Base-by-base conservation (phyloP, 2,888 invertebrate species). In the Drosophila tanythrix region DNA sequence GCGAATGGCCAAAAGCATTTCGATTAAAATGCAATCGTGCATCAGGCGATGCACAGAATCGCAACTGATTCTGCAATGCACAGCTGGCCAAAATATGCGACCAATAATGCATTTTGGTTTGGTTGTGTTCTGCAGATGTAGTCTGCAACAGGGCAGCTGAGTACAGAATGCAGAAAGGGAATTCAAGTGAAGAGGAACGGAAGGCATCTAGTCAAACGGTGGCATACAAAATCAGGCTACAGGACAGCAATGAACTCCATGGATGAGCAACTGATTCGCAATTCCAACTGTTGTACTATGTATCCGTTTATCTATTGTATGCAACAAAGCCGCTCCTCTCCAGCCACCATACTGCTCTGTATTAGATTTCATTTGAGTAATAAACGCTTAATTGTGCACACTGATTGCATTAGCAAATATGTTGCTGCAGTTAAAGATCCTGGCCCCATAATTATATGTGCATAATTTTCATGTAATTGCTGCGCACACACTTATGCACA, bases 401-500 rank as follows among this genome's bases (percentile, higher is more conserved):
- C 76, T 88, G 82, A 88, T 87, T 87, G 81, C 87, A 86, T 86
- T 79, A 70, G 77, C 83, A 88, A 83, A 80, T 87, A 82, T 79
- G 70, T 56, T 38, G 67, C 64, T 57, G 56, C 70, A 67, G 77
- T 70, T 70, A 70, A 66, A 69, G 71, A 75, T 43, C 55, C 60
- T 27, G 57, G 27, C 57, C 38, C 21, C 55, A 74, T 70, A 83
- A 87, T 79, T 79, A 81, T 79, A 81, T 77, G 70, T 65, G 55
- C 73, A 73, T 71, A 61, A 74, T 74, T 79, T 52, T 61, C 25
- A 5, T 64, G 40, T 79, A 74, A 79, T 81, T 77, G 60, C 36
- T 31, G 60, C 33, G 15, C 27, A 52, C 27, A 52, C 10, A 31
- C 52, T 63, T 56, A 15, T 5, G 21, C 15, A 35, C 8, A 7